Evolutionary conservation across 2,797 vertebrate genomes (phyloP).

Genomic region (Nannoperca australis): DNA sequence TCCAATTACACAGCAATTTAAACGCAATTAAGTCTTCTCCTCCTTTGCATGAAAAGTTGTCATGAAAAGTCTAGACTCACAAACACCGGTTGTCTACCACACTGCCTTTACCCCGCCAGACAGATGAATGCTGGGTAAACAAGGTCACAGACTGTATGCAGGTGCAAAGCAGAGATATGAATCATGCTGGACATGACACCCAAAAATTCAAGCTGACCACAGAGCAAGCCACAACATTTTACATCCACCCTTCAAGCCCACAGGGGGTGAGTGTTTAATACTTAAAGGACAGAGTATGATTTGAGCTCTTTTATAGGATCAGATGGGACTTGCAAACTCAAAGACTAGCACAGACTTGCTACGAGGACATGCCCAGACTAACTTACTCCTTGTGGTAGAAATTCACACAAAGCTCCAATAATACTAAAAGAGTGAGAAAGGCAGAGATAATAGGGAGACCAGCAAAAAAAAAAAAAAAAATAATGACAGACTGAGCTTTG

Average conservation of each 20-base stretch:
- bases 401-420: slow-evolving; percentile 34
- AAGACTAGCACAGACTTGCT: slow-evolving; percentile 45
- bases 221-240: not conserved
- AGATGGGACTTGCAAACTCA: slow-evolving; percentile 45
- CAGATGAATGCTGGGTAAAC: slow-evolving; percentile 6
- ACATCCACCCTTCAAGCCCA: not conserved
- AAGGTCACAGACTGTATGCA: slow-evolving; percentile 1
- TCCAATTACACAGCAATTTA: not conserved
- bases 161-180: not conserved
- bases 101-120: not conserved
- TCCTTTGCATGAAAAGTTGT: not conserved
- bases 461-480: not conserved
- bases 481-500: slow-evolving; percentile 11
- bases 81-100: not conserved
- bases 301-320: slow-evolving; percentile 28
- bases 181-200: not conserved
- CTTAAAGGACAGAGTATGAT: slow-evolving; percentile 6
- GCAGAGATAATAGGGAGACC: slow-evolving; percentile 1
- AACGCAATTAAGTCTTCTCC: not conserved
- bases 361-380: slow-evolving; percentile 29
- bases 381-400: slow-evolving; percentile 28
- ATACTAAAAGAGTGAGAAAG: slow-evolving; percentile 11
- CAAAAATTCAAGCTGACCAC: not conserved
- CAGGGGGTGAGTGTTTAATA: not conserved
- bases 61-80: not conserved